Conservation (phyloP, 2,113 vertebrate species). For the Pipra filicauda region DNA sequence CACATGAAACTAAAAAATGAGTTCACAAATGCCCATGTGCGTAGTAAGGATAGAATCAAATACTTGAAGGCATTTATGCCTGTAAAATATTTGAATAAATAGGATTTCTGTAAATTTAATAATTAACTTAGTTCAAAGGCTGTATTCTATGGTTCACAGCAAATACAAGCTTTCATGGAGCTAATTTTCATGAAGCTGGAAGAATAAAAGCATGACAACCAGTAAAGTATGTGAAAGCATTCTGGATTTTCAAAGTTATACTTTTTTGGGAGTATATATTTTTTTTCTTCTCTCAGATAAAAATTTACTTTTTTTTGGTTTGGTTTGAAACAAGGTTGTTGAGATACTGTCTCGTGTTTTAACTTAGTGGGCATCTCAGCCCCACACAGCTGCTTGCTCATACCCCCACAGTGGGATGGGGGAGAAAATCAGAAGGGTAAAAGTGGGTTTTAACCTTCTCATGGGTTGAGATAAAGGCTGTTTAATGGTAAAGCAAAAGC, state of each 20-base stretch:
- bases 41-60: neutral
- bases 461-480: neutral
- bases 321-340: neutral
- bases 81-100: neutral
- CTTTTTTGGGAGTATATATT: fast-evolving
- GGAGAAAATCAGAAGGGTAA: neutral
- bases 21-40: neutral
- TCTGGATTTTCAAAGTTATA: neutral
- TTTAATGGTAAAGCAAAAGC: neutral
- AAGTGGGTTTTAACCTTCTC: neutral
- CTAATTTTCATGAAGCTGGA: neutral
- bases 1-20: neutral
- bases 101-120: neutral
- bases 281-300: neutral
- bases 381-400: fast-evolving
- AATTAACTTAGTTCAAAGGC: neutral
- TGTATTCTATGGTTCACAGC: neutral
- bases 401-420: fast-evolving
- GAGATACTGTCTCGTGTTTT: neutral
- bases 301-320: neutral
- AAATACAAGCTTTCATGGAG: neutral
- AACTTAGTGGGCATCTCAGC: neutral
- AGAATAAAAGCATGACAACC: neutral
- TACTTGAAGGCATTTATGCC: neutral
- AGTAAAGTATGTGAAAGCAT: neutral